Evolutionary conservation across 1,140 invertebrate genomes (phyloP), one percentile per base, ranked within the genome.

Genomic region (Drosophila virilis): DNA sequence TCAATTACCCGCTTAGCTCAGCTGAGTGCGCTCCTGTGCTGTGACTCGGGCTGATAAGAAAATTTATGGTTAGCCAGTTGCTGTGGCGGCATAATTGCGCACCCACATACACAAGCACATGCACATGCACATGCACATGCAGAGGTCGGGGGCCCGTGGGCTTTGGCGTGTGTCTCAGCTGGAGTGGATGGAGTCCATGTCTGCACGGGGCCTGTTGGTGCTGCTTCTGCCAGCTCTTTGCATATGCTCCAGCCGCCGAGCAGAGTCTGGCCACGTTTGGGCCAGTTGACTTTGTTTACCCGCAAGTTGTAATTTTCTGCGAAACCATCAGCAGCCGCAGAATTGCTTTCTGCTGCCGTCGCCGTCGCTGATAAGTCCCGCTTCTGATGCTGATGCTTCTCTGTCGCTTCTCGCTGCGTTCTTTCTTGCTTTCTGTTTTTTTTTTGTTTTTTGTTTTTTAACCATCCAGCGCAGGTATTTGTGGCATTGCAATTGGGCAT

Each of bases 241-340:
- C 59, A 13, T 52, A 46, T 9, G 32, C 54, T 28, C n/a, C 12
- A n/a, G 46, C 22, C 28, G 48, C 6, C 9, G 35, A n/a, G 10
- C 9, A 40, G 5, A 17, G 1, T 17, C 22, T 28, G 22, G 10
- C 43, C 40, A 43, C 51, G 54, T 69, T 48, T 73, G 58, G 32
- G 51, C 45, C 72, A 79, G 79, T 89, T 88, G 84, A 89, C 77
- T 88, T 89, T 88, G 84, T 89, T 80, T 89, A 84, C 84, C 84
- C 84, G 84, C 84, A 89, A 89, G 84, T 89, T 89, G 85, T 80
- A 89, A 89, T 89, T 89, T 89, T 89, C 84, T 89, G 72, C 74
- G 84, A 75, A 88, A 81, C 82, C 84, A 81, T 84, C 84, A 80
- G 80, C 84, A 80, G 80, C 84, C 70, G 42, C 77, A 89, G 80